Conservation (phyloP, 2,888 invertebrate genomes). For the Anthrax anthrax region DNA sequence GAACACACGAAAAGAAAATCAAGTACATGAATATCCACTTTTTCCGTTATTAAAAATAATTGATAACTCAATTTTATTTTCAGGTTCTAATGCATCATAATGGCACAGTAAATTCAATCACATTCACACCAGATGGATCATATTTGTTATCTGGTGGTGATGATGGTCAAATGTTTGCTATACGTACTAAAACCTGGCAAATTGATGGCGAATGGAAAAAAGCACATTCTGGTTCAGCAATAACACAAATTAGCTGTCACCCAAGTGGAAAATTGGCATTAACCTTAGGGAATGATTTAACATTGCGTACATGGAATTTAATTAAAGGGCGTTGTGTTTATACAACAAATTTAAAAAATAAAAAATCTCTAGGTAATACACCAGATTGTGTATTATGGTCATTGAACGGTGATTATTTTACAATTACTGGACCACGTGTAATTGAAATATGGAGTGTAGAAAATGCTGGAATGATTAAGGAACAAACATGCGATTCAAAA, state of each 20-base stretch:
- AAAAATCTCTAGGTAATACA: constrained; percentile 34
- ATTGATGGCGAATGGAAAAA: constrained; percentile 67
- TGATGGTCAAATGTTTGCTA: constrained; percentile 72
- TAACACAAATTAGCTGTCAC: constrained; percentile 68
- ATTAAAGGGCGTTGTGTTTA: constrained; percentile 83
- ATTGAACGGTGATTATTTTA: constrained; percentile 61
- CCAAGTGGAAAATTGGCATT: constrained; percentile 79
- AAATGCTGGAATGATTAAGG: constrained; percentile 55
- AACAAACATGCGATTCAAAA: constrained; percentile 51
- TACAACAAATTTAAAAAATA: constrained; percentile 68
- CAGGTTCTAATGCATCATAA: constrained; percentile 57
- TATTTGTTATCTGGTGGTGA: constrained; percentile 73
- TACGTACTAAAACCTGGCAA: constrained; percentile 73
- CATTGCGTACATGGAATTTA: constrained; percentile 85
- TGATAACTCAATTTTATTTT: not conserved
- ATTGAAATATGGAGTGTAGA: constrained; percentile 71
- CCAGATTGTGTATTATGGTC: constrained; percentile 53
- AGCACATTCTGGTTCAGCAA: constrained; percentile 65
- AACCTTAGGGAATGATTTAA: constrained; percentile 70
- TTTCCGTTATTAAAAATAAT: not conserved
- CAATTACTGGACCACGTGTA: constrained; percentile 53
- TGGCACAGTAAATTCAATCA: constrained; percentile 65
- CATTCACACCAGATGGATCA: constrained; percentile 60
- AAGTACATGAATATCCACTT: constrained; percentile 35
- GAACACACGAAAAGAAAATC: constrained; percentile 59